A percentile compares a stretch with the other conserved stretches of the same genome.
These are phyloP conservation scores for Hucho hucho DNA, from an alignment of 2,113 vertebrate species.

Conservation along the genomic window DNA sequence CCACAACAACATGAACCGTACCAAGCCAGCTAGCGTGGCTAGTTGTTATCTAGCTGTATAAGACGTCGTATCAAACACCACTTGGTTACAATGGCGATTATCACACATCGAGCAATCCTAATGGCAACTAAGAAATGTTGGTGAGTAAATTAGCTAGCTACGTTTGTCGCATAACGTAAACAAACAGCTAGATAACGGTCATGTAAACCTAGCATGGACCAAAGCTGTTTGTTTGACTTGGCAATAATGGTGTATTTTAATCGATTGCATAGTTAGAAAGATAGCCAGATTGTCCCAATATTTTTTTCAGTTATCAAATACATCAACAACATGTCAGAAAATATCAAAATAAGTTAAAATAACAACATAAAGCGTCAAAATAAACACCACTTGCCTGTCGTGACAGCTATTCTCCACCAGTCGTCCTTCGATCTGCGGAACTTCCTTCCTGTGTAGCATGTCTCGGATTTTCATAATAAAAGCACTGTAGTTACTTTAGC, in stretches of 20 bases:
- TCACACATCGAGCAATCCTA: neutral
- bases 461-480: slow-evolving; percentile 60
- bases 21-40: neutral
- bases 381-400: slow-evolving; percentile 65
- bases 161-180: slow-evolving; percentile 52
- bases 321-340: neutral
- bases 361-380: slow-evolving; percentile 9
- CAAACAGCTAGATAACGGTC: slow-evolving; percentile 49
- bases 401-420: slow-evolving; percentile 64
- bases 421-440: slow-evolving; percentile 15
- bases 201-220: slow-evolving; percentile 23
- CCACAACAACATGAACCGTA: neutral
- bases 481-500: neutral
- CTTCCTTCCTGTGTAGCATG: slow-evolving; percentile 57
- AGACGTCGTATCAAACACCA: no score
- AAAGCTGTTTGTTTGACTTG: neutral
- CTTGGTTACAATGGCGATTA: neutral
- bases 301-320: no score
- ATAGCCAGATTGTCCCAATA: neutral
- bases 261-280: neutral
- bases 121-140: neutral
- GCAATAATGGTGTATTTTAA: neutral
- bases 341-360: neutral
- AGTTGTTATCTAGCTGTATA: no score
- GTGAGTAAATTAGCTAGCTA: neutral